These are phyloP conservation scores for Peromyscus aztecus DNA, from an alignment of 2,797 vertebrate genomes.

Conservation along the genomic window DNA sequence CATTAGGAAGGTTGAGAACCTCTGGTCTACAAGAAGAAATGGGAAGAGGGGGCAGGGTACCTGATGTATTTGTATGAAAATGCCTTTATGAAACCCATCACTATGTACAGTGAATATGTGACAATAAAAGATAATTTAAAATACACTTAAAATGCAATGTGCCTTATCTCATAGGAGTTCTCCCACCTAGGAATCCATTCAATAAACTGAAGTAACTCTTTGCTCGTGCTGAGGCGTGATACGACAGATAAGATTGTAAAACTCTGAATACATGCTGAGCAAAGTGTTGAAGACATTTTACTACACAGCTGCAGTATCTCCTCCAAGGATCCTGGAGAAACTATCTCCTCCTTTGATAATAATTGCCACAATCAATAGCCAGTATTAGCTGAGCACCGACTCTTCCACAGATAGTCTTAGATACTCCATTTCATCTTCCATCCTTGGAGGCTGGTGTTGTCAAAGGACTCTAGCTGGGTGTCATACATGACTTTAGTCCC, in stretches of 20 bases:
- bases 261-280: slow-evolving; percentile 12
- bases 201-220: background rate
- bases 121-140: background rate
- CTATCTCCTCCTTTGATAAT: slow-evolving; percentile 30
- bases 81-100: background rate
- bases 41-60: background rate
- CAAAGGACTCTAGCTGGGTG: background rate
- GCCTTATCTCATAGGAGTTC: background rate
- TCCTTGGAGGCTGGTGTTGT: background rate
- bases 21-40: background rate
- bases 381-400: slow-evolving; percentile 32
- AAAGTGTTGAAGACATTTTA: slow-evolving; percentile 16
- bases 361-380: background rate
- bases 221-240: background rate
- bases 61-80: background rate
- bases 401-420: background rate
- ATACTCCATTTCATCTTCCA: background rate
- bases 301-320: slow-evolving; percentile 43
- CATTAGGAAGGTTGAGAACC: background rate
- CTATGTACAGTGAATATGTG: background rate
- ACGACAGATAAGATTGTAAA: slow-evolving; percentile 1
- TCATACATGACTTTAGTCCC: background rate
- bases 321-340: slow-evolving; percentile 38
- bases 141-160: background rate
- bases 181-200: background rate